Percentiles rank a stretch among this genome's conserved stretches.
Conservation (phyloP, 1,140 invertebrate genomes). For the Scaptodrosophila lebanonensis region DNA sequence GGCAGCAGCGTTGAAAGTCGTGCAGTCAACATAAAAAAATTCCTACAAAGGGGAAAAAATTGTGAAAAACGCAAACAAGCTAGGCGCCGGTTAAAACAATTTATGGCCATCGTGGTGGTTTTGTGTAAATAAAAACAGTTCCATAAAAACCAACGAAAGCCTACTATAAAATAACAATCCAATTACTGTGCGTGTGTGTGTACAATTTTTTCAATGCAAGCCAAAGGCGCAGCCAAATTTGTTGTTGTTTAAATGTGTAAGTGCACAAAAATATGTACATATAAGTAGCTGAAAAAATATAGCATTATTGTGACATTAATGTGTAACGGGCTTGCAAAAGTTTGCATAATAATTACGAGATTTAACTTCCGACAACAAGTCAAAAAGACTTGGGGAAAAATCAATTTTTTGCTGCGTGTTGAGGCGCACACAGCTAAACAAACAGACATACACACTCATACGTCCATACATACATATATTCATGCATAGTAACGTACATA, state of each 20-base stretch:
- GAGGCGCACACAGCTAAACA: conserved; percentile 1
- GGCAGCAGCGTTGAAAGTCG: conserved; percentile 24
- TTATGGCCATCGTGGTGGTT: conserved; percentile 12
- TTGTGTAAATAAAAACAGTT: conserved; percentile 15
- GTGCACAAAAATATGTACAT: conserved; percentile 1
- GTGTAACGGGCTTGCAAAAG: conserved; percentile 10
- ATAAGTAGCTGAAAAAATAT: not conserved
- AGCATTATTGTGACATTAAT: too few species aligned
- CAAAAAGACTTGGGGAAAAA: conserved; percentile 63
- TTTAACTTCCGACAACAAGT: conserved; percentile 42
- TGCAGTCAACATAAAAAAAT: conserved; percentile 20
- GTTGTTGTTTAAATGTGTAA: conserved; percentile 17
- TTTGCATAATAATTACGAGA: conserved; percentile 7
- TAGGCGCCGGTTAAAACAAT: conserved; percentile 24
- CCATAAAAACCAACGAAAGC: conserved; percentile 4
- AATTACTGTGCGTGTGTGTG: conserved; percentile 4
- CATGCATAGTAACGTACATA: too few species aligned
- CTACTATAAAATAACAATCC: not conserved
- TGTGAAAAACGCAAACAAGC: conserved; percentile 3
- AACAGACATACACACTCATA: conserved; percentile 54
- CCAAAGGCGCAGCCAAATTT: conserved; percentile 18
- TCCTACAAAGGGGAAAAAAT: conserved; percentile 6
- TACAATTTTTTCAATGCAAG: conserved; percentile 5
- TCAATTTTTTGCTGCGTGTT: conserved; percentile 56
- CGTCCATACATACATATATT: conserved; percentile 22